A percentile compares a stretch with the other conserved stretches of the same genome.
phyloP scores from a whole-genome alignment of 2,113 vertebrate genomes.

The Hyla sarda region DNA sequence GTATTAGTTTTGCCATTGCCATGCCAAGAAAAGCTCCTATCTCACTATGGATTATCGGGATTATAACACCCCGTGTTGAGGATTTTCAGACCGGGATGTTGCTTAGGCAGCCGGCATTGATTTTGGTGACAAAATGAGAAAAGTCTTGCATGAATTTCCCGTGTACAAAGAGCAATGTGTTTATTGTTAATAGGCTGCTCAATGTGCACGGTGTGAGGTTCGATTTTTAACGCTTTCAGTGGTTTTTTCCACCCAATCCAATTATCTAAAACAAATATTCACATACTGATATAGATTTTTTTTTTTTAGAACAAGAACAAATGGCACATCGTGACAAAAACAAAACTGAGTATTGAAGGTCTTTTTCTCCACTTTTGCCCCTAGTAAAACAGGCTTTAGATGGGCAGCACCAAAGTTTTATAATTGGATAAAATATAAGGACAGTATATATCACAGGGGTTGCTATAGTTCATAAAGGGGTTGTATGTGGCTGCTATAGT shows the following conservation, averaged over 20 bases:
- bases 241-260: neutral
- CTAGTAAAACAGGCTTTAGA: neutral
- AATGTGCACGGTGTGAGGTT: neutral
- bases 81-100: conserved; percentile 6
- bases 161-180: neutral
- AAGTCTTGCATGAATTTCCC: conserved; percentile 21
- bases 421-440: neutral
- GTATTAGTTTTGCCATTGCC: neutral
- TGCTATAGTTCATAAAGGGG: too few relatives aligned
- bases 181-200: conserved; percentile 11
- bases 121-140: conserved; percentile 30
- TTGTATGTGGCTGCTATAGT: too few relatives aligned
- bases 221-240: conserved; percentile 5
- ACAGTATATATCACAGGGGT: too few relatives aligned
- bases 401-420: neutral
- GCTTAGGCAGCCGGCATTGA: conserved; percentile 14
- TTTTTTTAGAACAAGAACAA: neutral
- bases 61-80: neutral
- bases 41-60: conserved; percentile 12
- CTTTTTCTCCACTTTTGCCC: neutral
- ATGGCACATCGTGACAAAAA: neutral
- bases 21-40: neutral
- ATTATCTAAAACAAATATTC: neutral
- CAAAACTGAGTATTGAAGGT: neutral
- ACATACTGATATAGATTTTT: conserved; percentile 19